Evolutionary conservation across 53 echinoderm and acorn worm species (phyloP).

Genomic region (Hippasteria phrygiana): DNA sequence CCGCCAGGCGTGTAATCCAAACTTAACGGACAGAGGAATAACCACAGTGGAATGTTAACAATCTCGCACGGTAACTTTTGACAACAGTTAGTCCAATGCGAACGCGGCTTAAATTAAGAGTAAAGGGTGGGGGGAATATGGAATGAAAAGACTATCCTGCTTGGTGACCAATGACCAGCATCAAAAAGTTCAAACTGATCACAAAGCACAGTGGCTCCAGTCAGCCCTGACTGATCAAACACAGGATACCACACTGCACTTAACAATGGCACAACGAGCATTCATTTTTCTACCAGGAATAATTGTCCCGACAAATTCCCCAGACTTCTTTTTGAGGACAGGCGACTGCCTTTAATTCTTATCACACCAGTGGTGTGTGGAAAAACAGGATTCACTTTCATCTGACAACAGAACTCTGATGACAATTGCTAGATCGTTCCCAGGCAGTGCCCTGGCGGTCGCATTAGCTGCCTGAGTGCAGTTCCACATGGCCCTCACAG

Average conservation of each 20-base stretch:
- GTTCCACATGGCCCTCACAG: conserved; percentile 6
- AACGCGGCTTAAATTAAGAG: too few species aligned
- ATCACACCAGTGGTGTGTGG: background rate
- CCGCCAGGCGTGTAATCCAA: too few species aligned
- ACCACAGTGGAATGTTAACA: too few species aligned
- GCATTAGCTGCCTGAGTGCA: conserved; percentile 42
- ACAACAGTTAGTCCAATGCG: too few species aligned
- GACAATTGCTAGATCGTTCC: conserved; percentile 18
- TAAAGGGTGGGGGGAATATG: background rate
- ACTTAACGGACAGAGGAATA: too few species aligned
- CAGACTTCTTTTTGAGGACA: conserved; percentile 20
- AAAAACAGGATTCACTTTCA: conserved; percentile 6
- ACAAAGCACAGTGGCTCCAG: background rate
- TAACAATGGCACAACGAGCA: background rate
- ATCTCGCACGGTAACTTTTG: too few species aligned
- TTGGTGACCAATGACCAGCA: background rate
- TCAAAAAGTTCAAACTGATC: background rate
- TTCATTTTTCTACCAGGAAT: background rate
- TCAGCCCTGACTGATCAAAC: background rate
- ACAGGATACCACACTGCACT: background rate
- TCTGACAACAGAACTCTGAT: background rate
- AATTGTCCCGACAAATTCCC: background rate
- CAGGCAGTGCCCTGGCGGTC: background rate
- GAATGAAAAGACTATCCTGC: background rate
- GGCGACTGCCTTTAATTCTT: background rate